Evolutionary conservation across 2,113 vertebrate species (phyloP).

Genomic region (Trematocara marginatum): DNA sequence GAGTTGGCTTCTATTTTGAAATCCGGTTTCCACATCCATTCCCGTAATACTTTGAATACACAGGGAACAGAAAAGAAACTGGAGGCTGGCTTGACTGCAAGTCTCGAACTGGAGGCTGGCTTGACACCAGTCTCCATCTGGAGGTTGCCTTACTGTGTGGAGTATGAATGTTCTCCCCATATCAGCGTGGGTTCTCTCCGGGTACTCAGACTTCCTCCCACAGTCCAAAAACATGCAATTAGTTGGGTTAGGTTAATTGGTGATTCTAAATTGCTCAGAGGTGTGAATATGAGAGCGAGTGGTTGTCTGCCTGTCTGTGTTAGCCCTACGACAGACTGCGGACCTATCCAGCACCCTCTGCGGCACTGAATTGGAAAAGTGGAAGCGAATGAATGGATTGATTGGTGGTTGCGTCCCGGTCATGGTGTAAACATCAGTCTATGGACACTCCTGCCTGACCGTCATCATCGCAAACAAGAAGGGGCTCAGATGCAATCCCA

Average conservation of each 20-base stretch:
- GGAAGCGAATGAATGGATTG: neutral
- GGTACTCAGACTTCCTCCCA: too few species aligned
- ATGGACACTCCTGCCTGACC: neutral
- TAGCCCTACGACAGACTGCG: neutral
- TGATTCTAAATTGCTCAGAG: neutral
- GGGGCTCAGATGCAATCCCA: neutral
- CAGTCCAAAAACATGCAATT: neutral
- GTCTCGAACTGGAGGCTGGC: too few species aligned
- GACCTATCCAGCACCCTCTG: neutral
- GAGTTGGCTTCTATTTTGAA: too few species aligned
- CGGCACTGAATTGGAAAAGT: neutral
- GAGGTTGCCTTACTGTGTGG: too few species aligned
- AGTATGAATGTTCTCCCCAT: too few species aligned
- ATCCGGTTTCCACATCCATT: too few species aligned
- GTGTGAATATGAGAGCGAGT: neutral
- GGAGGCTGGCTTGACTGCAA: too few species aligned
- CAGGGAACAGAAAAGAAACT: too few species aligned
- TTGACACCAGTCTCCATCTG: too few species aligned
- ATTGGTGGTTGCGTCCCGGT: neutral
- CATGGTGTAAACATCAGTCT: neutral
- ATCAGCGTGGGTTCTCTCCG: too few species aligned
- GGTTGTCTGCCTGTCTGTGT: neutral
- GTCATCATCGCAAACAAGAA: neutral
- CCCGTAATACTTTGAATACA: too few species aligned
- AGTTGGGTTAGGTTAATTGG: neutral